Conservation (phyloP, 2,888 invertebrate species). For the Macrosiphum euphorbiae region DNA sequence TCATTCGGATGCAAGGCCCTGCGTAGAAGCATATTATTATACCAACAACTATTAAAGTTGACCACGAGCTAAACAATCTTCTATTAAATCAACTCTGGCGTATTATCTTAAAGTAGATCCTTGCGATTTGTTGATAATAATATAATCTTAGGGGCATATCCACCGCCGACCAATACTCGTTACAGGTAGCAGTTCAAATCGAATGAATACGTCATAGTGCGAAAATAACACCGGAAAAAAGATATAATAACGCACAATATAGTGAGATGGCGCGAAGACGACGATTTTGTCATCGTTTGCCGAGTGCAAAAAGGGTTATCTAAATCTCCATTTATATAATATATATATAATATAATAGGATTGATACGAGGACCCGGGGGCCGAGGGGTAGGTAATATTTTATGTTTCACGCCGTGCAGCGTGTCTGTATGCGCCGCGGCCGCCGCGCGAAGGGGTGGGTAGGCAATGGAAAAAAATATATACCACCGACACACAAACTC, state of each 20-base stretch:
- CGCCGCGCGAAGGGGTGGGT: neutral
- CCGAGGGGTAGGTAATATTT: constrained; percentile 58
- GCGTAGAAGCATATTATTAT: no score
- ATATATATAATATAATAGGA: constrained; percentile 41
- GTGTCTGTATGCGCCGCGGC: neutral
- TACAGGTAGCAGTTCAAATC: neutral
- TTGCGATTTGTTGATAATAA: no score
- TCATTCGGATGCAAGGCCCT: no score
- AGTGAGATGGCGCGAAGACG: neutral
- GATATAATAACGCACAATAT: neutral
- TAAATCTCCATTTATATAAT: constrained; percentile 17
- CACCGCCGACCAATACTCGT: no score
- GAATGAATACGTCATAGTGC: neutral
- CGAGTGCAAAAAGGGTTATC: constrained; percentile 44
- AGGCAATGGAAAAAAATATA: neutral
- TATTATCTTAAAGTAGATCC: no score
- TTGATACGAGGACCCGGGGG: constrained; percentile 46
- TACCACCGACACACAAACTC: neutral
- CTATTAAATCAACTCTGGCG: no score
- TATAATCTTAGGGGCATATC: no score
- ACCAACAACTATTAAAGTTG: no score
- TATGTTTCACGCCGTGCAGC: constrained; percentile 11
- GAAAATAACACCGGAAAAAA: neutral
- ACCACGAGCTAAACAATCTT: no score
- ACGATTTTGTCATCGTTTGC: neutral